Evolutionary conservation across 2,113 vertebrate species (phyloP), one percentile per base, ranked within the genome.

Genomic region (Sorex araneus): DNA sequence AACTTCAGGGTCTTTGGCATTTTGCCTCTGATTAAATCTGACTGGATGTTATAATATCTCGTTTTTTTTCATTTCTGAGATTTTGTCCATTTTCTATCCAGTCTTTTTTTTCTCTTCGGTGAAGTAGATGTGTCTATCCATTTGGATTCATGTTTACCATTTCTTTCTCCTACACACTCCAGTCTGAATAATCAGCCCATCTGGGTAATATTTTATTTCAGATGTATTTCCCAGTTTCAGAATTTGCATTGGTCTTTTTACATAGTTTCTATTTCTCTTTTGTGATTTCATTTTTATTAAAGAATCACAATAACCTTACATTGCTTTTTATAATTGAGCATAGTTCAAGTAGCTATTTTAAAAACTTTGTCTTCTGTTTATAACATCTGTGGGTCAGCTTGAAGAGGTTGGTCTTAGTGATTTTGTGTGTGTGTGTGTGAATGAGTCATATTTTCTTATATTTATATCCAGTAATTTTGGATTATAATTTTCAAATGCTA

Each of bases 341-440:
- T 47, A 32, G 34, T 70, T 84, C 85, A 79, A 81, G 71, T 63
- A 77, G 15, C 19, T 60, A 66, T 71, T 94, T 40, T 94, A 83
- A 87, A 83, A 60, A 69, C 45, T 9, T 54, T 45, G 30, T 27
- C 60, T 60, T 15, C 54, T 66, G 34, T 28, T 34, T 71, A 2
- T 10, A 71, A 9, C 27, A n/a, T 81, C 77, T 76, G 54, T 43
- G 11, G 2, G 28, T 84, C n/a, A 81, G 16, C 45, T 70, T 76
- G 43, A 21, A 25, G 60, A 54, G 13, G 71, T 21, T 82, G 78
- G 25, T 80, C 36, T 90, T 77, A 10, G 4, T 64, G 47, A 54
- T 45, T 60, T 18, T 60, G 57, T 64, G 60, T 27, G 11, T 54
- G 12, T 54, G 50, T 54, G 50, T 73, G 34, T 36, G 34, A 73